Conservation (phyloP, 2,113 vertebrate species). For the Lagenorhynchus albirostris region DNA sequence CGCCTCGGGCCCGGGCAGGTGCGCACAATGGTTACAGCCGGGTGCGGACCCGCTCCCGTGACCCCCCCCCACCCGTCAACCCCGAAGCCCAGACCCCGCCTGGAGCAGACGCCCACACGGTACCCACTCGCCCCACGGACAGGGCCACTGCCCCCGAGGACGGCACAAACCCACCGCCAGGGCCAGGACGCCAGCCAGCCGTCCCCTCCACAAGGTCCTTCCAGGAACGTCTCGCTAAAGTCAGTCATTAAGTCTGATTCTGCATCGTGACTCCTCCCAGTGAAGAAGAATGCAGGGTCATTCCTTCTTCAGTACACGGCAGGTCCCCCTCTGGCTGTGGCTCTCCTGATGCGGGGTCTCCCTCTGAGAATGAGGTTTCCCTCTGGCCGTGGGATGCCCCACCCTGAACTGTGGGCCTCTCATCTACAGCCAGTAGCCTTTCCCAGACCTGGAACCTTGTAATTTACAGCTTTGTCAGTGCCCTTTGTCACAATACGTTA, state of each 20-base stretch:
- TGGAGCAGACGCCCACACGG: fast-evolving
- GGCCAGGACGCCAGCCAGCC: background rate
- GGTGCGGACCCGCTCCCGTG: fast-evolving
- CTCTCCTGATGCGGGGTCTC: background rate
- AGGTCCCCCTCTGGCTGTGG: fast-evolving
- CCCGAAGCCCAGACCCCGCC: background rate
- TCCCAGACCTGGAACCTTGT: fast-evolving
- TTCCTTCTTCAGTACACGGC: fast-evolving
- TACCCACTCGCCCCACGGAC: fast-evolving
- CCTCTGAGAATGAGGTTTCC: background rate
- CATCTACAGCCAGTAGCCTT: fast-evolving
- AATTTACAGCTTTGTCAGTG: fast-evolving
- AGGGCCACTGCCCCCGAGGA: too few relatives aligned
- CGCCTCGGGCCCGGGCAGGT: fast-evolving
- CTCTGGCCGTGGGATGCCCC: background rate
- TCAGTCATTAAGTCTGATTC: background rate
- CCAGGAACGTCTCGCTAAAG: background rate
- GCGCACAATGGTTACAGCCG: fast-evolving
- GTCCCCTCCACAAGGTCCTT: fast-evolving
- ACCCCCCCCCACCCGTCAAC: fast-evolving
- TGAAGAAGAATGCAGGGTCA: fast-evolving
- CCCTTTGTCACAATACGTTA: fast-evolving
- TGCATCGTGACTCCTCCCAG: fast-evolving
- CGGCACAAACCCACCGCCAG: background rate
- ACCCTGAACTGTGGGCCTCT: fast-evolving